phyloP scores from a whole-genome alignment of 1,140 invertebrate species.

The Telenomus remus region DNA sequence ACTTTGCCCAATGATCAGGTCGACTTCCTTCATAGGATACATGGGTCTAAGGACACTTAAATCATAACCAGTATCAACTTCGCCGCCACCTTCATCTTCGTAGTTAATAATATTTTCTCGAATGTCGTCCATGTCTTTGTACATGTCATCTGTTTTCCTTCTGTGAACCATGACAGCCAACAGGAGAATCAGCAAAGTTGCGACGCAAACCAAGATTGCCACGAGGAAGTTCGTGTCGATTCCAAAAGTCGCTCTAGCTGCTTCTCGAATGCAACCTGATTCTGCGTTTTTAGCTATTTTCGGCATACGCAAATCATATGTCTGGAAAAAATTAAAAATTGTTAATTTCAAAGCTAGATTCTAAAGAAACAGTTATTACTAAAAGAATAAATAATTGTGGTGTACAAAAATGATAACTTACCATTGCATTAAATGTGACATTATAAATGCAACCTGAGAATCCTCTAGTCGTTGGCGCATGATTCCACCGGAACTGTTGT shows the following conservation, averaged over 20 bases:
- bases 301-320: slow-evolving; percentile 86
- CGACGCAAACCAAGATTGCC: slow-evolving; percentile 87
- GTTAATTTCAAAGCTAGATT: background rate
- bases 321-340: slow-evolving; percentile 69
- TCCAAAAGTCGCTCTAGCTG: slow-evolving; percentile 84
- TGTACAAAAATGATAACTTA: slow-evolving; percentile 61
- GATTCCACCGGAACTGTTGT: slow-evolving; percentile 79
- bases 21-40: slow-evolving; percentile 74
- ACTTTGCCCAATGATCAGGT: slow-evolving; percentile 47
- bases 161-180: slow-evolving; percentile 91
- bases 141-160: slow-evolving; percentile 87
- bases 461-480: slow-evolving; percentile 79
- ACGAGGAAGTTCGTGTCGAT: slow-evolving; percentile 89
- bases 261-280: slow-evolving; percentile 81
- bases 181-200: slow-evolving; percentile 86
- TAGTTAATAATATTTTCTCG: slow-evolving; percentile 98
- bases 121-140: slow-evolving; percentile 96
- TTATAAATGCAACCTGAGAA: slow-evolving; percentile 92
- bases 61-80: slow-evolving; percentile 96
- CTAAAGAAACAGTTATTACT: too few relatives aligned
- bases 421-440: slow-evolving; percentile 85
- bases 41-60: slow-evolving; percentile 88
- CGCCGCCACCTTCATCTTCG: slow-evolving; percentile 97
- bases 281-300: slow-evolving; percentile 81
- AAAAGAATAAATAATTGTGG: too few relatives aligned